Evolutionary conservation across 2,797 vertebrate genomes (phyloP).

Genomic region (Sebastiscus albofasciatus): DNA sequence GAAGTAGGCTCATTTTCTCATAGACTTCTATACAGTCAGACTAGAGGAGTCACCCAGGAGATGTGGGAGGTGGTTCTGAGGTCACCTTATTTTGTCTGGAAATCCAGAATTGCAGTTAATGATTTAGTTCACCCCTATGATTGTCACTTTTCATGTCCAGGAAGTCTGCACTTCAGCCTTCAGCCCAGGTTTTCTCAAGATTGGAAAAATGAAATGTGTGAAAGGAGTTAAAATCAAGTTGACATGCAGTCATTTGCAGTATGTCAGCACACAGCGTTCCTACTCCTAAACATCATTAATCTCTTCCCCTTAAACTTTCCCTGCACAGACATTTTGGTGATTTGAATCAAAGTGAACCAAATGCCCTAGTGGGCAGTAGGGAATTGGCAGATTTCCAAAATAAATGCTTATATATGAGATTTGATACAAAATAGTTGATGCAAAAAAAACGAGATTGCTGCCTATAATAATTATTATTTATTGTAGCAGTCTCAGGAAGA

Average conservation of each 20-base stretch:
- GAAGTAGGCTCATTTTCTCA: too few species aligned
- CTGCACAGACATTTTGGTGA: not conserved
- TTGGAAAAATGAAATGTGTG: not conserved
- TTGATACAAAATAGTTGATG: not conserved
- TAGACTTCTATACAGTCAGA: too few species aligned
- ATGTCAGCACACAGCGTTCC: constrained; percentile 8
- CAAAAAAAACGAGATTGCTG: not conserved
- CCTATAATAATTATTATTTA: not conserved
- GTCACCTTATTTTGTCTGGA: not conserved
- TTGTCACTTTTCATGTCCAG: not conserved
- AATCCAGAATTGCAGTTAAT: not conserved
- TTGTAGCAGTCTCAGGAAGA: not conserved
- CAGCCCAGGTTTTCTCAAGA: not conserved
- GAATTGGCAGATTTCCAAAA: not conserved
- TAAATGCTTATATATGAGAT: constrained; percentile 7
- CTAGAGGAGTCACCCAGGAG: too few species aligned
- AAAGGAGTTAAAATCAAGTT: constrained; percentile 7
- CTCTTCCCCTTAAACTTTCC: not conserved
- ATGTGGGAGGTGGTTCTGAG: not conserved
- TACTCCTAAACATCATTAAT: constrained; percentile 11
- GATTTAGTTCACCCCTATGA: not conserved
- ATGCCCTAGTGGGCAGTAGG: not conserved
- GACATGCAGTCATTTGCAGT: constrained; percentile 4
- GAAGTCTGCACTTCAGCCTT: not conserved
- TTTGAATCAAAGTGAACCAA: constrained; percentile 7